phyloP scores from a whole-genome alignment of 2,113 vertebrate species.

The Gymnorhina tibicen region DNA sequence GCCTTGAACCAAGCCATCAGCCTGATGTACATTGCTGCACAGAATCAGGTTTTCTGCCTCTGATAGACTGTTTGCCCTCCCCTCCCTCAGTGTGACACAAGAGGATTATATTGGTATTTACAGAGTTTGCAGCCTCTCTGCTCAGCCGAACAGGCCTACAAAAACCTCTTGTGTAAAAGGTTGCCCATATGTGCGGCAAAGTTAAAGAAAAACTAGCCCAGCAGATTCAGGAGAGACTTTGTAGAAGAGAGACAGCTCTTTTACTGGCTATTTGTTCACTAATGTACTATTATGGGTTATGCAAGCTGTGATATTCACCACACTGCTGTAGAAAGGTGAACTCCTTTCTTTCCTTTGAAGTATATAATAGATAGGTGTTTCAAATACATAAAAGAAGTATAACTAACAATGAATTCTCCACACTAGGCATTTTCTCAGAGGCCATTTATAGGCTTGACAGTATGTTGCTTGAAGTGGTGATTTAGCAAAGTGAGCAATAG shows the following conservation, averaged over 20 bases:
- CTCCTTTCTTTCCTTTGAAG: neutral
- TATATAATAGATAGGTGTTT: neutral
- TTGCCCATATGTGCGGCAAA: neutral
- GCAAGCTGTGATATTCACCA: neutral
- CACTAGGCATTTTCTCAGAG: neutral
- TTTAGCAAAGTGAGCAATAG: neutral
- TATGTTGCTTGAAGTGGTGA: neutral
- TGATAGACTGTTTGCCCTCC: neutral
- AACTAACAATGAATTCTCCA: neutral
- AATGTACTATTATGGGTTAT: neutral
- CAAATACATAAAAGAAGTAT: neutral
- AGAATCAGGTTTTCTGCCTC: neutral
- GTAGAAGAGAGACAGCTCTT: neutral
- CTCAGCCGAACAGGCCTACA: neutral
- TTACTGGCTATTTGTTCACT: neutral
- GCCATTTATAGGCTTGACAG: neutral
- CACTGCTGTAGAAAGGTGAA: neutral
- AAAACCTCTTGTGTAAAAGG: neutral
- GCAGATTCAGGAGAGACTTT: neutral
- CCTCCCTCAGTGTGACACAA: neutral
- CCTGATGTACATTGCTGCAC: neutral
- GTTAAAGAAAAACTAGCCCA: neutral
- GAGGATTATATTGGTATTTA: neutral
- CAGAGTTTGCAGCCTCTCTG: neutral
- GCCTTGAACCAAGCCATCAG: neutral